Evolutionary conservation across 23 tunicate genomes (phyloP).

Genomic region (Botrylloides violaceus): DNA sequence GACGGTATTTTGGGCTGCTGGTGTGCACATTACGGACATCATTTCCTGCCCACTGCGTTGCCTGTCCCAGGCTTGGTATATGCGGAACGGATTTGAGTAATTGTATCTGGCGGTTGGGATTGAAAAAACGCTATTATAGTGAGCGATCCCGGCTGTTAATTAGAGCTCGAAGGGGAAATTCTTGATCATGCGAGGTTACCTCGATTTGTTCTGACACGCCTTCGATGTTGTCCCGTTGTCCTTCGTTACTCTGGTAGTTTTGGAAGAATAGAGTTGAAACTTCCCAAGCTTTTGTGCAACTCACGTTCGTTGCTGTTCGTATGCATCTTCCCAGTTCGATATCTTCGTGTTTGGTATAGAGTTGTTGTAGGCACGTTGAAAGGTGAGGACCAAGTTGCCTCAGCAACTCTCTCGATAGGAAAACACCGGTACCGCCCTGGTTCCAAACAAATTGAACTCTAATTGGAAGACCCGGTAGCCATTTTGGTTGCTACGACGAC

Average conservation of each 20-base stretch:
- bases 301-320: constrained; percentile 16
- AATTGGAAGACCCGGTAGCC: too few species aligned
- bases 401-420: constrained; percentile 44
- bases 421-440: constrained; percentile 70
- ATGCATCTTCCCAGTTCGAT: constrained; percentile 87
- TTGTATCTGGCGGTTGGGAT: too few species aligned
- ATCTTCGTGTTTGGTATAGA: constrained; percentile 86
- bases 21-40: too few species aligned
- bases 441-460: background rate
- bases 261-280: constrained; percentile 29
- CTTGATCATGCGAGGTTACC: too few species aligned
- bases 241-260: constrained; percentile 20
- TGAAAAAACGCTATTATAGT: too few species aligned
- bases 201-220: constrained; percentile 15
- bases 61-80: too few species aligned
- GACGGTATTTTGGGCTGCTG: too few species aligned
- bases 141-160: too few species aligned
- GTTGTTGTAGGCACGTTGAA: constrained; percentile 30
- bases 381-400: constrained; percentile 44
- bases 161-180: too few species aligned
- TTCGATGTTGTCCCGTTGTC: constrained; percentile 5
- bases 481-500: too few species aligned
- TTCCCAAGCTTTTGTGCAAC: constrained; percentile 59
- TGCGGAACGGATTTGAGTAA: too few species aligned
- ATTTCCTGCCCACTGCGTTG: too few species aligned